These are phyloP conservation scores for Galaxias olidus DNA, from an alignment of 2,797 vertebrate species.

Conservation along the genomic window DNA sequence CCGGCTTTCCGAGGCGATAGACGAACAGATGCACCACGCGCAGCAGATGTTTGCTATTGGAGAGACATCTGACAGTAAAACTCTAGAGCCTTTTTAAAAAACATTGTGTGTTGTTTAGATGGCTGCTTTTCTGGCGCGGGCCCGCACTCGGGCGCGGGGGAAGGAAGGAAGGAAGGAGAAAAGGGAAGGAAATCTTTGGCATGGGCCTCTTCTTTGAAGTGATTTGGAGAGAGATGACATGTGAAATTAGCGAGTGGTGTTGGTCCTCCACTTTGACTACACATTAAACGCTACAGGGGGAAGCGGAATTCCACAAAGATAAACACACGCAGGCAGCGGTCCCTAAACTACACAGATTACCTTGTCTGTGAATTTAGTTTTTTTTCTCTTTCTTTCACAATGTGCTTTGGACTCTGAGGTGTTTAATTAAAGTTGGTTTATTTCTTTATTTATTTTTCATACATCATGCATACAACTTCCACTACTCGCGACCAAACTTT, in stretches of 20 bases:
- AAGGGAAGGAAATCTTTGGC: constrained; percentile 72
- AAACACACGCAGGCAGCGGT: constrained; percentile 48
- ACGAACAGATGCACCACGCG: constrained; percentile 74
- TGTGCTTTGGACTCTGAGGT: constrained; percentile 56
- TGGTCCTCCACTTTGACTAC: constrained; percentile 77
- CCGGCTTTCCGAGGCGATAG: constrained; percentile 42
- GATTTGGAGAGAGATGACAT: constrained; percentile 84
- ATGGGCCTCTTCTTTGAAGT: constrained; percentile 76
- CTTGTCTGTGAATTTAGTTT: constrained; percentile 62
- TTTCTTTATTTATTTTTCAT: constrained; percentile 65
- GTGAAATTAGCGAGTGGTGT: constrained; percentile 73
- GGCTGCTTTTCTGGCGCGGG: constrained; percentile 66
- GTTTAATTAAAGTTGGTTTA: constrained; percentile 73
- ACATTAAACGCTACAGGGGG: constrained; percentile 76
- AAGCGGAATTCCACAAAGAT: constrained; percentile 60
- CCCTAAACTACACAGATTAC: constrained; percentile 74
- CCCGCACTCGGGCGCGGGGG: constrained; percentile 51
- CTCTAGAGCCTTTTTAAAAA: constrained; percentile 70
- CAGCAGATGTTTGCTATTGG: constrained; percentile 82
- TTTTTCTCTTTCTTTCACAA: constrained; percentile 56
- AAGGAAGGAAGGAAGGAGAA: constrained; percentile 32
- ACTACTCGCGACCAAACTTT: constrained; percentile 56
- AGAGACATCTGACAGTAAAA: constrained; percentile 81
- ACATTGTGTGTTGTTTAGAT: constrained; percentile 68
- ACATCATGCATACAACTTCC: constrained; percentile 58